phyloP scores from a whole-genome alignment of 2,113 vertebrate species.

The Thermophis baileyi region DNA sequence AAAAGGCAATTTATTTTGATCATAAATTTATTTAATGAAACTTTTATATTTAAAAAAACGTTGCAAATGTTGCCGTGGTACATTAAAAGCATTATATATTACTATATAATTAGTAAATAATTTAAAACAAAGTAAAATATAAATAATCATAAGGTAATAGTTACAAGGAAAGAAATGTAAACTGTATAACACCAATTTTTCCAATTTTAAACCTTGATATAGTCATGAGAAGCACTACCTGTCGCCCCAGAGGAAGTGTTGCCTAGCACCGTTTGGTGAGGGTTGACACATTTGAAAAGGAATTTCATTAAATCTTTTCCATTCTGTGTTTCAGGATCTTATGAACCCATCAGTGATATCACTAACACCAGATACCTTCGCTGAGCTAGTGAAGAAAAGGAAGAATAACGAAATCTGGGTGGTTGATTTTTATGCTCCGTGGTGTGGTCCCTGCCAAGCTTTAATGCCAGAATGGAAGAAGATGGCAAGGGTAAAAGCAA shows the following conservation, averaged over 20 bases:
- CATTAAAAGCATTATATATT: neutral
- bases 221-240: neutral
- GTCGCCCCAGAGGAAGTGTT: neutral
- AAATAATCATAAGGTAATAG: neutral
- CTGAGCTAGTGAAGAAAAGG: conserved; percentile 76
- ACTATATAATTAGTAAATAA: neutral
- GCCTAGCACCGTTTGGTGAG: neutral
- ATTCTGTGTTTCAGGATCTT: conserved; percentile 78
- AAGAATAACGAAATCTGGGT: conserved; percentile 82
- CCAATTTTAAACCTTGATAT: neutral
- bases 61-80: neutral
- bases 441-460: conserved; percentile 95
- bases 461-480: conserved; percentile 96
- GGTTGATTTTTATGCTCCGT: conserved; percentile 95
- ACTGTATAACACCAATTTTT: neutral
- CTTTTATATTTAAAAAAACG: neutral
- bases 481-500: conserved; percentile 86
- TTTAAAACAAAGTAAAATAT: neutral
- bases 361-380: conserved; percentile 82
- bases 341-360: conserved; percentile 84
- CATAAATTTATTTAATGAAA: neutral
- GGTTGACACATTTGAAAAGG: neutral
- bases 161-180: neutral
- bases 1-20: neutral
- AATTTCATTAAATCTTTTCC: neutral